Conservation (phyloP, 2,113 vertebrate species). For the human region GRCh38 chr13:47620501-47621000, state of each 20-base stretch:
- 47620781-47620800: background rate
- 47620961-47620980: background rate
- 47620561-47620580: background rate
- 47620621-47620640: background rate
- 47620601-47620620: background rate
- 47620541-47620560: background rate
- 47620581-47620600: background rate
- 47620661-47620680: background rate
- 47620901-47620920: background rate
- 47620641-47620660: background rate
- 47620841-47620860: background rate
- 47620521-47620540: background rate
- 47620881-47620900: background rate
- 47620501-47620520: background rate
- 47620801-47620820: background rate
- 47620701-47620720: background rate
- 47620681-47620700: background rate
- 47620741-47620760: background rate
- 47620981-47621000: constrained; percentile 47
- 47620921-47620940: background rate
- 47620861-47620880: background rate
- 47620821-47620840: background rate
- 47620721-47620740: background rate
- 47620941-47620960: background rate
- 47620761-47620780: background rate